Base-by-base conservation (phyloP, 2,888 invertebrate genomes). In the Liopterus haemorrhoidalis region DNA sequence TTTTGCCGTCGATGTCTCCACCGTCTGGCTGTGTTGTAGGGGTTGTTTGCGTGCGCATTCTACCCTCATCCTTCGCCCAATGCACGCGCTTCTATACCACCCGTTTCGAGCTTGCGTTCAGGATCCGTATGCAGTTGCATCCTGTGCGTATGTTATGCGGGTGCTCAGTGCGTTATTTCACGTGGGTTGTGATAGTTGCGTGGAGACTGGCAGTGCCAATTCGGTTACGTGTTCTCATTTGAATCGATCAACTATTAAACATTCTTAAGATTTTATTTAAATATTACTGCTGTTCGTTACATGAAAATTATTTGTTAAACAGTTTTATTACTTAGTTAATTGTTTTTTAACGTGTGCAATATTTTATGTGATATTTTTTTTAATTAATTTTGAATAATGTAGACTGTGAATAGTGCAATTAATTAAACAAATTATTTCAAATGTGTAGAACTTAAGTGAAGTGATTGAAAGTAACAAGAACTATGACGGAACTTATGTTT, bases 181-280 rank as follows among this genome's bases (percentile, higher is more conserved):
- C 57, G 39, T 45, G 45, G 19, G 54, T 48, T 48, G 59, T 62
- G 60, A 61, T 62, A 61, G 61, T 50, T 48, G 51, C 51, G 45
- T 55, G 59, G 59, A 60, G 62, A 59, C 56, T 54, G 60, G 61
- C 64, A 58, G 54, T 52, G n/a, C n/a, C 11, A 12, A 8, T 4
- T 19, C 35, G 19, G 33, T 33, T 8, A 22, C 22, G n/a, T 12
- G 5, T 12, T 25, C 3, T 3, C 5, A 25, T 12, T 3, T 25
- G 6, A 22, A n/a, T n/a, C 25, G 12, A 25, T 5, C n/a, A 25
- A 25, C 12, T 25, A 2, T 25, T 25, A 12, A 11, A 11, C n/a
- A 25, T 25, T 11, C n/a, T 25, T 25, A 11, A 11, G 2, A 12
- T 30, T 30, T 30, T 6, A 3, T 30, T n/a, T 3, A 2, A 12